These are phyloP conservation scores for Leucophenga montana DNA, from an alignment of 2,888 invertebrate species.

Conservation along the genomic window DNA sequence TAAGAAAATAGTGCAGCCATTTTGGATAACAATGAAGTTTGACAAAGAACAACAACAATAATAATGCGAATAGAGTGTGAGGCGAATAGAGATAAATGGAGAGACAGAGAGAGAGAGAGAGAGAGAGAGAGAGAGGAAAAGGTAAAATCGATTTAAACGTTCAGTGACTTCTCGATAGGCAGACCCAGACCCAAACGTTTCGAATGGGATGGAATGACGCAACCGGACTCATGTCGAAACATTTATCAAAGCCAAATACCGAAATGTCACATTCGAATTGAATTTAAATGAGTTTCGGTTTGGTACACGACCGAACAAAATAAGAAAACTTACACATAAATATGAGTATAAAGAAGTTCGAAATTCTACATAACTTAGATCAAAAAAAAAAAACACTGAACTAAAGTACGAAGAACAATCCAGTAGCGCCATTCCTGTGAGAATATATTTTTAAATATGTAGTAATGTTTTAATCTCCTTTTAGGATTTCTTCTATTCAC, in stretches of 20 bases:
- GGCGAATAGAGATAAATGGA: background rate
- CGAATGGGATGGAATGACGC: background rate
- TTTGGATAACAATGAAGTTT: constrained; percentile 60
- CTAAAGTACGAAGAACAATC: too few species aligned
- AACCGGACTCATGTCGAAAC: constrained; percentile 36
- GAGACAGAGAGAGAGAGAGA: background rate
- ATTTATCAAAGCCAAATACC: constrained; percentile 53
- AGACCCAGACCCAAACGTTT: background rate
- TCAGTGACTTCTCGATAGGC: constrained; percentile 50
- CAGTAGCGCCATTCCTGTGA: background rate
- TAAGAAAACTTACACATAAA: too few species aligned
- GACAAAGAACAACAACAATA: constrained; percentile 51
- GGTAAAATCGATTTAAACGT: constrained; percentile 63
- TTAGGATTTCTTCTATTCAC: too few species aligned
- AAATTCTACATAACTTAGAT: constrained; percentile 30
- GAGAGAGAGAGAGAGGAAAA: constrained; percentile 42
- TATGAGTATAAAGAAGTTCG: constrained; percentile 21
- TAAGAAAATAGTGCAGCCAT: constrained; percentile 60
- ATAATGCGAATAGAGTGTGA: constrained; percentile 12
- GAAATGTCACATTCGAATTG: constrained; percentile 62
- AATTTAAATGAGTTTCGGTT: constrained; percentile 63
- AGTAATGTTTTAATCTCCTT: too few species aligned
- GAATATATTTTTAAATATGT: too few species aligned
- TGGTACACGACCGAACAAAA: constrained; percentile 10
- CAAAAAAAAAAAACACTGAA: background rate